These are phyloP conservation scores for Falcaria lacertinaria DNA, from an alignment of 2,888 invertebrate species.

Conservation along the genomic window DNA sequence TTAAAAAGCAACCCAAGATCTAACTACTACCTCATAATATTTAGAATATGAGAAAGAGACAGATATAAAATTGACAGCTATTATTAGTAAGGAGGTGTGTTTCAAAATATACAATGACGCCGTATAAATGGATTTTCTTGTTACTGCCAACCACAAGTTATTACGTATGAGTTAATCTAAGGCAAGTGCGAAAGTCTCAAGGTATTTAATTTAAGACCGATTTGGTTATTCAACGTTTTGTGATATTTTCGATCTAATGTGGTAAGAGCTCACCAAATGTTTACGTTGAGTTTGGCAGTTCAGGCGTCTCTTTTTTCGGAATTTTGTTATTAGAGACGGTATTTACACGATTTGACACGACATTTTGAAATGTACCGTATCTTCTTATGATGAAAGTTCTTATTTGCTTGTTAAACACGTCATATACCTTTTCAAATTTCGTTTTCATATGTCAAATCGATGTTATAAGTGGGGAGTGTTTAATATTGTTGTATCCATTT, in stretches of 20 bases:
- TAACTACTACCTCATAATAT: background rate
- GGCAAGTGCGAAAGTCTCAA: background rate
- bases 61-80: background rate
- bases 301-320: too few species aligned
- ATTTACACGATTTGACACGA: background rate
- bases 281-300: too few species aligned
- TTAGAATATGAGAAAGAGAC: background rate
- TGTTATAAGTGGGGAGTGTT: constrained; percentile 27
- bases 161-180: too few species aligned
- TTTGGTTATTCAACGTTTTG: too few species aligned
- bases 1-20: background rate
- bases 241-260: too few species aligned
- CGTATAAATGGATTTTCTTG: background rate
- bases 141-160: background rate
- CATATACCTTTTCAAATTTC: background rate
- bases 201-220: too few species aligned
- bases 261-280: too few species aligned
- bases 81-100: background rate
- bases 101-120: background rate
- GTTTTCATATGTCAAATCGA: constrained; percentile 14
- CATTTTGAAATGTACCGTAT: constrained; percentile 1
- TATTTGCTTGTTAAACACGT: constrained; percentile 3
- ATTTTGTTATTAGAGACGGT: too few species aligned
- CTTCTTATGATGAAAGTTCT: background rate
- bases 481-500: constrained; percentile 18